Evolutionary conservation across 2,888 invertebrate genomes (phyloP).

Genomic region (Cabera pusaria): DNA sequence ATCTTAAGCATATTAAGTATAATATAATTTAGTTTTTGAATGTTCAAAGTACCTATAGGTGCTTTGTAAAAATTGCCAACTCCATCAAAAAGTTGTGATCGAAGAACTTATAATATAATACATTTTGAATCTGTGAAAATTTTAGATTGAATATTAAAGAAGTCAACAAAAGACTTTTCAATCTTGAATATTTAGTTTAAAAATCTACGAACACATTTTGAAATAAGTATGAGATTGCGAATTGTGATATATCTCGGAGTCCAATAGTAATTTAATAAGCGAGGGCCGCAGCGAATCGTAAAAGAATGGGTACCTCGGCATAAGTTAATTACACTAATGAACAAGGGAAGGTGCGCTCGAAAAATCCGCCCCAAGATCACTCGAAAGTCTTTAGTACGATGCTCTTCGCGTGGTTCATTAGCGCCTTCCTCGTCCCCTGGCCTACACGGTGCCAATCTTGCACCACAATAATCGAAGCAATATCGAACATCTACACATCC

Average conservation of each 20-base stretch:
- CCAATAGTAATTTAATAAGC: slow-evolving; percentile 62
- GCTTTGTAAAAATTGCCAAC: too few species aligned
- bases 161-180: slow-evolving; percentile 6
- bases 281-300: slow-evolving; percentile 64
- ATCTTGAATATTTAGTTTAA: slow-evolving; percentile 8
- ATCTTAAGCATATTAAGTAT: too few species aligned
- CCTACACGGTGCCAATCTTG: slow-evolving; percentile 48
- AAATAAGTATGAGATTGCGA: slow-evolving; percentile 24
- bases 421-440: slow-evolving; percentile 56
- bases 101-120: too few species aligned
- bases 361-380: slow-evolving; percentile 79
- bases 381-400: slow-evolving; percentile 79
- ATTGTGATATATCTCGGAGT: slow-evolving; percentile 28
- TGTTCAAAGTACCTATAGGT: too few species aligned
- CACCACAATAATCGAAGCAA: too few species aligned
- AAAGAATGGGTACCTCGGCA: slow-evolving; percentile 62
- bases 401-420: slow-evolving; percentile 80
- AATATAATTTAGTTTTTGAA: too few species aligned
- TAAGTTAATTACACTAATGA: slow-evolving; percentile 83
- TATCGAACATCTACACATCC: too few species aligned
- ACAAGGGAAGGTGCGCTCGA: slow-evolving; percentile 79
- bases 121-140: too few species aligned
- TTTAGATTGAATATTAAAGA: neutral
- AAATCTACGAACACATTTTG: too few species aligned
- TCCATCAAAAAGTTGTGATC: too few species aligned